phyloP scores from a whole-genome alignment of 2,797 vertebrate species.

The Pantherophis alleghaniensis region DNA sequence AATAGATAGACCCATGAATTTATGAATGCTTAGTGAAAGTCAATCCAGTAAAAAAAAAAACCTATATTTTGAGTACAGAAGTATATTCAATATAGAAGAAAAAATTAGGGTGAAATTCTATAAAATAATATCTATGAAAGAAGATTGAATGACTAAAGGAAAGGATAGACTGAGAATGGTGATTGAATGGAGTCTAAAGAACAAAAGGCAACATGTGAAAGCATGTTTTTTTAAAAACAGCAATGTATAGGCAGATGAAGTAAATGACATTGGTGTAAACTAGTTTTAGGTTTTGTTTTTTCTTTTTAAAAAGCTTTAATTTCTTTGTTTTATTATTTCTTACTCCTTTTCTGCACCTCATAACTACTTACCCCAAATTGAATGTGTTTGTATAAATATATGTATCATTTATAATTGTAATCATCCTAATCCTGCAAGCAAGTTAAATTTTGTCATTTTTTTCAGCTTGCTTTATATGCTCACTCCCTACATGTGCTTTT shows the following conservation, averaged over 20 bases:
- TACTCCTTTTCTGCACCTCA: neutral
- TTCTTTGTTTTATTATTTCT: neutral
- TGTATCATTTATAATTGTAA: neutral
- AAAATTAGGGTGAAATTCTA: neutral
- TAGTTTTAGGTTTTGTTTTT: neutral
- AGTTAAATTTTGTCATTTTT: neutral
- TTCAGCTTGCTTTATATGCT: neutral
- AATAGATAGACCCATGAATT: neutral
- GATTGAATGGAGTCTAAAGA: neutral
- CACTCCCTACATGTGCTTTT: slow-evolving; percentile 17
- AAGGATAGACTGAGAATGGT: neutral
- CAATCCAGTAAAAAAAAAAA: neutral
- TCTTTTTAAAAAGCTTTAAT: neutral
- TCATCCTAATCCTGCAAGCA: neutral
- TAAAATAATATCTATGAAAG: neutral
- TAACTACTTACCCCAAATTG: neutral
- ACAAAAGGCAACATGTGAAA: neutral
- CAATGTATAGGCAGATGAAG: neutral
- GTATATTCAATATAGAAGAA: neutral
- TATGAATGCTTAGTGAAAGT: neutral
- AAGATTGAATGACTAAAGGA: neutral
- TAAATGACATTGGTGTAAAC: neutral
- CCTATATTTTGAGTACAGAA: neutral
- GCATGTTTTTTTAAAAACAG: neutral
- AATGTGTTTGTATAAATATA: neutral